Evolutionary conservation across 2,113 vertebrate species (phyloP), one percentile per base, ranked within the genome.

Genomic region (Ophthalmolycus amberensis): DNA sequence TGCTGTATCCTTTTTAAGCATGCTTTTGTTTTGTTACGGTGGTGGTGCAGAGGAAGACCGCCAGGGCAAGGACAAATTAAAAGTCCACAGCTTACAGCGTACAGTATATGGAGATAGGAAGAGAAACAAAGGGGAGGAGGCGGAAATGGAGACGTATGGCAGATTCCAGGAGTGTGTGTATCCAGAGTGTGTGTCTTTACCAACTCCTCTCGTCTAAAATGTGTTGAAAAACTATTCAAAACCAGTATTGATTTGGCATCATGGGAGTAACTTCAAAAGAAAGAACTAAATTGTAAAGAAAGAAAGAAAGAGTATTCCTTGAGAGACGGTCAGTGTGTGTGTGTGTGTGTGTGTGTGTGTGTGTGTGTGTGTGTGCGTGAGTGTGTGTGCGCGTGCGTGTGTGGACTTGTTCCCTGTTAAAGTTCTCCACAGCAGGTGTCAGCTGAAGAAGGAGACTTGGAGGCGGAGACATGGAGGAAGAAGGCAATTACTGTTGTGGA

Each of bases 401-500:
- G 62, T 34, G 42, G 68, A 69, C 84, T 44, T 67, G 83, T 86
- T 82, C 81, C 50, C 83, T 81, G 72, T 83, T 88, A 84, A 89
- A 85, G 82, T 90, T 90, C 74, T 89, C 69, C 88, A 60, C 82
- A 80, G 88, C 89, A 94, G 88, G 88, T 91, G 91, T 91, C 88
- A 89, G 89, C 90, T 88, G 83, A 88, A 85, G 80, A 84, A 78
- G 86, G 85, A 87, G 65, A 63, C 75, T 88, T 32, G n/a, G 83
- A 90, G 83, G 71, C 64, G 73, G 82, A 87, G 88, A 88, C 87
- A 82, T 52, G 58, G 80, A 82, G 80, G 78, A 87, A 93, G 81
- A 90, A 91, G 85, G 90, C 90, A 92, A 94, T 93, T 94, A 91
- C 79, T 91, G 87, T 90, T 87, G 85, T 77, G 90, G 82, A 80